phyloP scores from a whole-genome alignment of 1,140 invertebrate genomes.

The Musca vetustissima region DNA sequence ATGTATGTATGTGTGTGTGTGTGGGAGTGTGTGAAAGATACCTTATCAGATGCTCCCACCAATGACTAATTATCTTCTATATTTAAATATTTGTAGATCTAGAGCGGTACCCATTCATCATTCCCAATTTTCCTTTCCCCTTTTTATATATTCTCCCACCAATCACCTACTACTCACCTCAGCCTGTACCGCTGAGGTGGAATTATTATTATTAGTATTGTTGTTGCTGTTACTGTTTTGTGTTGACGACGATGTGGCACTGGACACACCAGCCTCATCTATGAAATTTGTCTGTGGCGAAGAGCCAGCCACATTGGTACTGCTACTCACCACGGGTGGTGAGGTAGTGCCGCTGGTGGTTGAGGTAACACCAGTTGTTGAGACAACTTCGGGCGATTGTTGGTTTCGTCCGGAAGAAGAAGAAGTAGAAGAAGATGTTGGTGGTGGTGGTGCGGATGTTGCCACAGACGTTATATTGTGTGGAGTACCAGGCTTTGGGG shows the following conservation, averaged over 20 bases:
- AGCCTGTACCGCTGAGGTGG: constrained; percentile 24
- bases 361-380: constrained; percentile 43
- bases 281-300: constrained; percentile 18
- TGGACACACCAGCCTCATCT: constrained; percentile 29
- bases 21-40: neutral
- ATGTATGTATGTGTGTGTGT: neutral
- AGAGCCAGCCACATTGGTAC: constrained; percentile 36
- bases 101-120: no score
- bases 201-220: neutral
- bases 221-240: constrained; percentile 2
- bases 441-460: neutral
- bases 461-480: neutral
- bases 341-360: constrained; percentile 49
- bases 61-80: no score
- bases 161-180: constrained; percentile 26
- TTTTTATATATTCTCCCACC: neutral
- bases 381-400: constrained; percentile 38
- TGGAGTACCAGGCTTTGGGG: neutral
- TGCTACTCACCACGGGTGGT: constrained; percentile 52
- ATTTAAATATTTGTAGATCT: no score
- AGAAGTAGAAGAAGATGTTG: constrained; percentile 12
- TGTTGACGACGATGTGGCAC: constrained; percentile 24
- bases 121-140: neutral
- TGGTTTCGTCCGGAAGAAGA: constrained; percentile 3
- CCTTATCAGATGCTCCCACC: no score